Conservation (phyloP, 2,113 vertebrate species). For the Egretta garzetta region DNA sequence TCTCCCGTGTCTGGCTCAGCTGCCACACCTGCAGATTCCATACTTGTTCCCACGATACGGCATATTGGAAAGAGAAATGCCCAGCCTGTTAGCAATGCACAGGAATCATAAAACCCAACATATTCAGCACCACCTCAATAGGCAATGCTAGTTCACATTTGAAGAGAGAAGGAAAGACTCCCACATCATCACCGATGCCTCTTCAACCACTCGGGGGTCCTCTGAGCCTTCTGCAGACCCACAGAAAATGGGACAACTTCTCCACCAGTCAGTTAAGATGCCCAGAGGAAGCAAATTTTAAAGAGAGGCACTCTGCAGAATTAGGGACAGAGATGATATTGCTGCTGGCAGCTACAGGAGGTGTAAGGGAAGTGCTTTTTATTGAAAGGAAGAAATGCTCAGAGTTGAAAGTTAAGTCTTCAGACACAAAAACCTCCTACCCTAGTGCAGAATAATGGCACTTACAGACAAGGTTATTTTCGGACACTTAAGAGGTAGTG, state of each 20-base stretch:
- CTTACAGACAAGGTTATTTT: slow-evolving; percentile 50
- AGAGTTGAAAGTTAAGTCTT: slow-evolving; percentile 10
- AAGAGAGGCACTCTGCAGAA: neutral
- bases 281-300: neutral
- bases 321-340: neutral
- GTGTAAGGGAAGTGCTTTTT: neutral
- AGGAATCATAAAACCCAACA: neutral
- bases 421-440: slow-evolving; percentile 39
- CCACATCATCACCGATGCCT: neutral
- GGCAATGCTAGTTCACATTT: neutral
- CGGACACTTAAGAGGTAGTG: slow-evolving; percentile 7
- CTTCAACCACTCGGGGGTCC: neutral
- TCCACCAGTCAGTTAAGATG: neutral
- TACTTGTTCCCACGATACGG: no score
- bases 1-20: no score
- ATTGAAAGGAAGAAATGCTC: neutral
- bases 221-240: neutral
- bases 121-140: neutral
- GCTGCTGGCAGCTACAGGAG: neutral
- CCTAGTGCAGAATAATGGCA: slow-evolving; percentile 31
- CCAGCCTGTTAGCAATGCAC: neutral
- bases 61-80: neutral
- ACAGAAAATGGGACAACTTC: neutral
- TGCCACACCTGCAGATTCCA: no score
- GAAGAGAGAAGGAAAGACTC: neutral